These are phyloP conservation scores for Cephus nigrinus DNA, from an alignment of 2,888 invertebrate species.

Conservation along the genomic window DNA sequence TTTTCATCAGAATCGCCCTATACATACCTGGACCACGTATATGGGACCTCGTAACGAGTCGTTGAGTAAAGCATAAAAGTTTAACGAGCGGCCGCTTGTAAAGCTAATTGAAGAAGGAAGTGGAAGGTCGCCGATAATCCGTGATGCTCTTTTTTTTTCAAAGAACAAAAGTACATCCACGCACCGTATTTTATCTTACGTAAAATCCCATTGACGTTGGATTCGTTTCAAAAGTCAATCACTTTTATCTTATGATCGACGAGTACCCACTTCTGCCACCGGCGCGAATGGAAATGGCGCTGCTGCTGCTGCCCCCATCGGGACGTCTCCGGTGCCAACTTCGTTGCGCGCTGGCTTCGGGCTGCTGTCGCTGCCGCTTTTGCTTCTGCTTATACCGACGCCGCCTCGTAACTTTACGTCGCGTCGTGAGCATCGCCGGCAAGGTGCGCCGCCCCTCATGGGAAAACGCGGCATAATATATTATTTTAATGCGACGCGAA, in stretches of 20 bases:
- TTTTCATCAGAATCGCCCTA: slow-evolving; percentile 39
- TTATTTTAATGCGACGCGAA: slow-evolving; percentile 35
- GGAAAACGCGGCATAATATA: slow-evolving; percentile 34
- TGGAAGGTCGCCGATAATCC: slow-evolving; percentile 11
- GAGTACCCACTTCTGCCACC: slow-evolving; percentile 13
- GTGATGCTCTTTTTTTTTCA: background rate
- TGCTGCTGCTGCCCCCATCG: background rate
- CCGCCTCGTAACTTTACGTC: slow-evolving; percentile 28
- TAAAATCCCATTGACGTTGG: slow-evolving; percentile 11
- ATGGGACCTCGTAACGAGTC: slow-evolving; percentile 35
- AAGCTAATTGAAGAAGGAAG: slow-evolving; percentile 55
- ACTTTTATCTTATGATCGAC: slow-evolving; percentile 51
- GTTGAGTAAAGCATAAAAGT: slow-evolving; percentile 54
- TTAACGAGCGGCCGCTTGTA: slow-evolving; percentile 53
- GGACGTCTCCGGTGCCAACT: background rate
- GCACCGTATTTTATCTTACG: background rate
- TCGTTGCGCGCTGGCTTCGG: background rate
- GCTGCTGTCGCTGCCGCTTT: background rate
- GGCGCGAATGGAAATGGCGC: background rate
- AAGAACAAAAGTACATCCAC: background rate
- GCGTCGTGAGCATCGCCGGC: slow-evolving; percentile 14
- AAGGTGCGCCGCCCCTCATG: slow-evolving; percentile 30
- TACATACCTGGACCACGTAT: background rate
- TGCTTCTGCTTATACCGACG: background rate
- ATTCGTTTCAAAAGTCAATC: slow-evolving; percentile 57